Percentiles rank a stretch among this genome's conserved stretches.
Conservation (phyloP, 2,113 vertebrate genomes). For the Rhizomys pruinosus region DNA sequence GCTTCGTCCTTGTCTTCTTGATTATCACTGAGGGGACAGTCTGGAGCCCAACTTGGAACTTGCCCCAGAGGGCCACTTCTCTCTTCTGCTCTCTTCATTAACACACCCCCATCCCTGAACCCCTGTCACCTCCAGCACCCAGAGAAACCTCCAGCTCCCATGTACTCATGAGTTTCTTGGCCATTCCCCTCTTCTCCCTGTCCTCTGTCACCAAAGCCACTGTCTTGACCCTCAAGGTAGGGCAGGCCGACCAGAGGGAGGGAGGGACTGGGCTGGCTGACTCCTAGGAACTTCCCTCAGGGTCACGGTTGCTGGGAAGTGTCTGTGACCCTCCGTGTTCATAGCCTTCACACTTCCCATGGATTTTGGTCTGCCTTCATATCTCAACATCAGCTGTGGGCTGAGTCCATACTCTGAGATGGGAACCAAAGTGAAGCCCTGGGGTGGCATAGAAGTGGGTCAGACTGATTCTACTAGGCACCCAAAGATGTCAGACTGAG, state of each 20-base stretch:
- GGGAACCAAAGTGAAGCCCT: background rate
- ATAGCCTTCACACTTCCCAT: background rate
- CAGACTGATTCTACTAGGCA: background rate
- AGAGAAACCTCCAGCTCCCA: no score
- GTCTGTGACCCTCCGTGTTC: background rate
- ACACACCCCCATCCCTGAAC: background rate
- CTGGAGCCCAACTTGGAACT: background rate
- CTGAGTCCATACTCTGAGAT: background rate
- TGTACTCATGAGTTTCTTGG: background rate
- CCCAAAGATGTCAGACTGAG: constrained; percentile 60
- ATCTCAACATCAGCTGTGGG: background rate
- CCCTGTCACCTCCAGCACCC: background rate
- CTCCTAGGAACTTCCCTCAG: background rate
- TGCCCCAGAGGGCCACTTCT: background rate
- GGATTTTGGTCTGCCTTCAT: background rate
- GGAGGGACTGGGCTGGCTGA: background rate
- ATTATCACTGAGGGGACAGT: background rate
- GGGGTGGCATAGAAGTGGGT: constrained; percentile 45
- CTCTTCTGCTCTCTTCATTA: background rate
- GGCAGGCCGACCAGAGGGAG: background rate
- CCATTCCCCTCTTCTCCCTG: background rate
- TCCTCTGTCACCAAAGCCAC: background rate
- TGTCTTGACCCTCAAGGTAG: accelerated
- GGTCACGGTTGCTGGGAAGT: background rate
- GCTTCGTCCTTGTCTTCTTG: background rate